phyloP scores from a whole-genome alignment of 2,888 invertebrate species.

The Tinea semifulvella region DNA sequence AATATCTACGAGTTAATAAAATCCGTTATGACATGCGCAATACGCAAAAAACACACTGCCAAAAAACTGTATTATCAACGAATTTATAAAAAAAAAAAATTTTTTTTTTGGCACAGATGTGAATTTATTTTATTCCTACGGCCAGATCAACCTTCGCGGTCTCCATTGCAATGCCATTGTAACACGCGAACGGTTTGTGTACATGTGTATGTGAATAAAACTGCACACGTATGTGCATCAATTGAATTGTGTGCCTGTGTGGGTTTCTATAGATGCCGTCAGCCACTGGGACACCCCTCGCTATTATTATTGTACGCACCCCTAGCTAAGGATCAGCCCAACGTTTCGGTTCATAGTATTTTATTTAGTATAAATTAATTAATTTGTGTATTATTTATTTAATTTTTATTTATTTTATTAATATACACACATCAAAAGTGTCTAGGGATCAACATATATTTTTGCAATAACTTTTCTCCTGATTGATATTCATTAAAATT shows the following conservation, averaged over 20 bases:
- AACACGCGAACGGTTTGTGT: constrained; percentile 36
- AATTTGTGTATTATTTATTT: constrained; percentile 16
- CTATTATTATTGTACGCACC: constrained; percentile 31
- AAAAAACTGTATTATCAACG: too few species aligned
- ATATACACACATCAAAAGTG: too few species aligned
- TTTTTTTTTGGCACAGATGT: too few species aligned
- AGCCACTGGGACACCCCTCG: constrained; percentile 46
- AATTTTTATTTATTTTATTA: constrained; percentile 24
- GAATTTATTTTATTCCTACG: background rate
- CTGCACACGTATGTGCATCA: constrained; percentile 24
- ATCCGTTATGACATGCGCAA: too few species aligned
- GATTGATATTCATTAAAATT: too few species aligned
- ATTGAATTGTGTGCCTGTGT: constrained; percentile 15
- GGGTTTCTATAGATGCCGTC: constrained; percentile 19
- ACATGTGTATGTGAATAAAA: constrained; percentile 20
- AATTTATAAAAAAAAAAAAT: too few species aligned
- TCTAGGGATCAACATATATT: too few species aligned
- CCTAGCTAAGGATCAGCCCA: constrained; percentile 17
- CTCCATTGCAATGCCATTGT: constrained; percentile 26
- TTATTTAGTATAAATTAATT: constrained; percentile 14
- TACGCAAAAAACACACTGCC: too few species aligned
- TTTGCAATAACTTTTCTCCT: too few species aligned
- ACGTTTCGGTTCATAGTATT: constrained; percentile 20
- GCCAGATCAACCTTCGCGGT: background rate
- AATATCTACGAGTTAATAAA: too few species aligned